phyloP scores from a whole-genome alignment of 2,888 invertebrate genomes.

The Caenorhabditis angaria region DNA sequence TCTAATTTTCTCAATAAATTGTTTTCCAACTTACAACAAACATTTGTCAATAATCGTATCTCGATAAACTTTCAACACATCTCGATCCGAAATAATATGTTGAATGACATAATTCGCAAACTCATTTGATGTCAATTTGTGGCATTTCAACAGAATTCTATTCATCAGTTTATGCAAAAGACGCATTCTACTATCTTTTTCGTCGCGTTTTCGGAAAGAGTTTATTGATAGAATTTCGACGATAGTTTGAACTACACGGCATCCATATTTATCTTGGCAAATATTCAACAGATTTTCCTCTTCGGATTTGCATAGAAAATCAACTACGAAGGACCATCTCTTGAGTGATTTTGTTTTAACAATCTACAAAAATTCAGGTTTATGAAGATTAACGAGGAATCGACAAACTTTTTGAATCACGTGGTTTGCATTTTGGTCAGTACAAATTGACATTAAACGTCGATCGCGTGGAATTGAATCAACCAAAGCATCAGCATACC shows the following conservation, averaged over 20 bases:
- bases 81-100: constrained; percentile 53
- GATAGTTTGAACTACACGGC: constrained; percentile 56
- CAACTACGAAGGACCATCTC: constrained; percentile 35
- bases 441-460: constrained; percentile 28
- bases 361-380: constrained; percentile 10
- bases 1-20: too few species aligned
- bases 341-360: constrained; percentile 26
- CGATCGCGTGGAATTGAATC: constrained; percentile 15
- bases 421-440: constrained; percentile 62
- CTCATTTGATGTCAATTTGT: constrained; percentile 57
- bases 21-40: constrained; percentile 54
- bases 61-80: constrained; percentile 48
- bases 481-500: constrained; percentile 2
- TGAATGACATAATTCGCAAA: constrained; percentile 70
- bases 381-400: background rate
- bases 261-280: constrained; percentile 58
- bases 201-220: background rate
- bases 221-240: constrained; percentile 41
- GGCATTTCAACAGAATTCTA: constrained; percentile 32
- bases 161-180: constrained; percentile 41
- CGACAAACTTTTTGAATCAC: constrained; percentile 49
- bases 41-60: constrained; percentile 59
- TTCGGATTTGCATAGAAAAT: constrained; percentile 17
- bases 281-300: constrained; percentile 37
- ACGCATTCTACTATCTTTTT: constrained; percentile 3